These are phyloP conservation scores for Ricordea florida DNA, from an alignment of 92 coral and sea anemone genomes.

Conservation along the genomic window DNA sequence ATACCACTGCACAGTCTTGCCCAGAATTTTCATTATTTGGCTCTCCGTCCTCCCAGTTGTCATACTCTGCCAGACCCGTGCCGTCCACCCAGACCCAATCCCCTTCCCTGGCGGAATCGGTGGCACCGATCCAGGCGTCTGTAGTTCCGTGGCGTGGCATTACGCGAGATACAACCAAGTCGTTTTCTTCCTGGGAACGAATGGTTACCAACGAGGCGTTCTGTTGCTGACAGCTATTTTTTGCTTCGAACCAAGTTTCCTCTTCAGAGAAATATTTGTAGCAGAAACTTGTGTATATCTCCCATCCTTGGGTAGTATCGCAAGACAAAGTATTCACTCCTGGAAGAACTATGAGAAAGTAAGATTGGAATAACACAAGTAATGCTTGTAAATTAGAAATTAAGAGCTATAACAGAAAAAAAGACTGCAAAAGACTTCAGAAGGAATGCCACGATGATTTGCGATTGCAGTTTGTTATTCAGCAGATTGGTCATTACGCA, in stretches of 20 bases:
- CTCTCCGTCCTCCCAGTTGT: neutral
- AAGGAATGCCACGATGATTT: too few relatives aligned
- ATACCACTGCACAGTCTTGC: neutral
- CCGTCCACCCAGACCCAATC: constrained; percentile 5
- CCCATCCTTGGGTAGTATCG: neutral
- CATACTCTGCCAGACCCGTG: neutral
- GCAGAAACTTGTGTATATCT: neutral
- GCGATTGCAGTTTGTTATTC: too few relatives aligned
- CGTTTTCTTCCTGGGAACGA: neutral
- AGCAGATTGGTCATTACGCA: too few relatives aligned
- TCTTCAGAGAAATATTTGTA: neutral
- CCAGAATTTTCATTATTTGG: neutral
- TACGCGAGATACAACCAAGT: neutral
- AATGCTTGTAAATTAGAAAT: too few relatives aligned
- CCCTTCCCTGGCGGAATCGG: neutral
- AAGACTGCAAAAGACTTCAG: too few relatives aligned
- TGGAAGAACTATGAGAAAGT: too few relatives aligned
- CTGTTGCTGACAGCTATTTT: neutral
- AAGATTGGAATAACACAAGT: too few relatives aligned
- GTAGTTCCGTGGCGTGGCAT: neutral
- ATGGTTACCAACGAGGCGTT: neutral
- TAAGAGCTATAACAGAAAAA: too few relatives aligned
- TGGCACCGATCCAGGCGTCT: neutral
- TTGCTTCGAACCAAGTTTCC: neutral
- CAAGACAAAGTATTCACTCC: too few relatives aligned